Evolutionary conservation across 2,113 vertebrate species (phyloP), one percentile per base, ranked within the genome.

Genomic region (Nothoprocta pentlandii): DNA sequence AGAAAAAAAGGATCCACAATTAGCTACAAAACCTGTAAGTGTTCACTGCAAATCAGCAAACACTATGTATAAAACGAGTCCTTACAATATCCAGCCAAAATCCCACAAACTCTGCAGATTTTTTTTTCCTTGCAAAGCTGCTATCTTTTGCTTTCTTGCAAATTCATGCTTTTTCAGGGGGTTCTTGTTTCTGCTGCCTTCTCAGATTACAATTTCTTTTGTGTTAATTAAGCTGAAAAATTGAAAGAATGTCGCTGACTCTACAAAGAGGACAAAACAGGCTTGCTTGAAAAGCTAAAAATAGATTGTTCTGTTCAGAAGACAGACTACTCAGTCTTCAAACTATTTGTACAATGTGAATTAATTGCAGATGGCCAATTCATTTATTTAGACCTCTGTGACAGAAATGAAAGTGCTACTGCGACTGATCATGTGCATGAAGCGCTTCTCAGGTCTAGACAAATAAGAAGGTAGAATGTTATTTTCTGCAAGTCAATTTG

Each of bases 191-290:
- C 95, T 94, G 80, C 96, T 94, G 91, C 95, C 94, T 94, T 96
- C 97, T 98, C 97, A 92, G 93, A 97, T 97, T 97, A 97, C 95
- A 54, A 84, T 94, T 97, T 96, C 97, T 98, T 98, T 95, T 94
- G 94, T 97, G 96, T 96, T 98, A 97, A 98, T 98, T 97, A 97
- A 97, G 95, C 95, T 84, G 81, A 95, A 93, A 97, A 97, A 96
- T 95, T 77, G 95, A 96, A 97, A 97, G 96, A 97, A 98, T 97
- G 97, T 97, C 90, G 63, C 96, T 97, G 97, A 97, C 97, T 97
- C 96, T 96, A 96, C 97, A 97, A 95, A 98, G 97, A 98, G 93
- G 92, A 95, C 96, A 97, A 97, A 97, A 96, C 95, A 97, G 95
- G 87, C 95, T 96, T 71, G 94, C 96, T 96, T 85, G 74, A 94